Evolutionary conservation across 2,113 vertebrate species (phyloP), one percentile per base, ranked within the genome.

Genomic region (Bothrops jararaca): DNA sequence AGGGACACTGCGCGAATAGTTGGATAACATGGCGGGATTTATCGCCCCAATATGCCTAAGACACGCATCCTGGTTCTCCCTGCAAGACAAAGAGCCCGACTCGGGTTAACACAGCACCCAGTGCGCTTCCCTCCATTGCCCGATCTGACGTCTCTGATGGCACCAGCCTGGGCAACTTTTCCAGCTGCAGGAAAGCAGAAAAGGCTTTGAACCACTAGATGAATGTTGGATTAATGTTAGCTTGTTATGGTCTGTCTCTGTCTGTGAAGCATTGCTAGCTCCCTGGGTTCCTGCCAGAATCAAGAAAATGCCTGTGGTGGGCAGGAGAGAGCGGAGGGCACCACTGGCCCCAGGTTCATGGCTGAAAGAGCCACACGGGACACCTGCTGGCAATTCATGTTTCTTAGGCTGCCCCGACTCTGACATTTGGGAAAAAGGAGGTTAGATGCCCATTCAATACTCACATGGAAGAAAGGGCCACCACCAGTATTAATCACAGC

Each of bases 1-100:
- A 42, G n/a, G 1, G 20, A 80, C 3, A 13, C n/a, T 2, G 0
- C 6, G 74, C 1, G 18, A 1, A 39, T 22, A 34, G 7, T 18
- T 80, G 34, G 18, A 42, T 7, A 22, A 80, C 7, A 3, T 0
- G 74, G 74, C 3, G 34, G 74, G 7, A 20, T 74, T 74, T 74
- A 74, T 80, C 1, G 2, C 3, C 7, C 74, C 74, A 80, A 80
- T 42, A 80, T 22, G 15, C 18, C n/a, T 29, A 12, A 69, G 3
- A 11, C 3, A 3, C 26, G 1, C 58, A 29, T 64, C 58, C 58
- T 9, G 10, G 15, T 7, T 39, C 69, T 39, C n/a, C 15, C 2
- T 34, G 69, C 69, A 39, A 80, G 74, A 22, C 15, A 39, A 80
- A 42, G 34, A 7, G 5, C 18, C 18, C 7, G 2, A 5, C 74